phyloP scores from a whole-genome alignment of 2,888 invertebrate species.

The Drosophila nigricruria region DNA sequence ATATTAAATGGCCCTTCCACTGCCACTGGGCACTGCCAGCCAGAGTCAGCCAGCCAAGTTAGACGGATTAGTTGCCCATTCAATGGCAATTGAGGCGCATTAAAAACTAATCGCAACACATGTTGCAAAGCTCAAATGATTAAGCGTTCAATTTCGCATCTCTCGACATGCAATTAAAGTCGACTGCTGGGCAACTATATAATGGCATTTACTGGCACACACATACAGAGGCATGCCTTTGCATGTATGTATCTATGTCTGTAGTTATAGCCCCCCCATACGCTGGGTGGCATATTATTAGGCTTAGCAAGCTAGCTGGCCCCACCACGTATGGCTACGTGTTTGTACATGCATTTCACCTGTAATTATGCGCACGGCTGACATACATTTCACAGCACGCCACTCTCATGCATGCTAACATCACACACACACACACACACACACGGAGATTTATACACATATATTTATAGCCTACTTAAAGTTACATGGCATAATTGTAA shows the following conservation, averaged over 20 bases:
- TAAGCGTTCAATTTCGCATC: conserved; percentile 53
- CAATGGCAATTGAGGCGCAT: conserved; percentile 54
- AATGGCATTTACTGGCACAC: neutral
- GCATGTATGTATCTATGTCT: neutral
- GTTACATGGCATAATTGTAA: conserved; percentile 40
- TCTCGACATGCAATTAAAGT: conserved; percentile 62
- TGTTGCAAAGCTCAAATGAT: conserved; percentile 43
- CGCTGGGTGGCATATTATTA: conserved; percentile 43
- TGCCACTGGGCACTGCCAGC: neutral
- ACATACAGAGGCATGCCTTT: neutral
- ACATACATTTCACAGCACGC: conserved; percentile 59
- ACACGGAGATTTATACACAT: conserved; percentile 20
- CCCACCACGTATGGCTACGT: conserved; percentile 37
- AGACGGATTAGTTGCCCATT: conserved; percentile 23
- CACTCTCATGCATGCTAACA: conserved; percentile 23
- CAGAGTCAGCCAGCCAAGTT: neutral
- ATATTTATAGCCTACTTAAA: conserved; percentile 78
- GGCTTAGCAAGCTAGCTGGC: conserved; percentile 19
- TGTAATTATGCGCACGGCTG: conserved; percentile 77
- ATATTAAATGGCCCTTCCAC: conserved; percentile 19
- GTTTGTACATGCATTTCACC: conserved; percentile 67
- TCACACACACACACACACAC: conserved; percentile 5
- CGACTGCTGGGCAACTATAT: conserved; percentile 1
- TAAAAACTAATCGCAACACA: conserved; percentile 61
- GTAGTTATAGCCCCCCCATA: neutral